Base-by-base conservation (phyloP, 2,888 invertebrate species). In the Chirona hameri region DNA sequence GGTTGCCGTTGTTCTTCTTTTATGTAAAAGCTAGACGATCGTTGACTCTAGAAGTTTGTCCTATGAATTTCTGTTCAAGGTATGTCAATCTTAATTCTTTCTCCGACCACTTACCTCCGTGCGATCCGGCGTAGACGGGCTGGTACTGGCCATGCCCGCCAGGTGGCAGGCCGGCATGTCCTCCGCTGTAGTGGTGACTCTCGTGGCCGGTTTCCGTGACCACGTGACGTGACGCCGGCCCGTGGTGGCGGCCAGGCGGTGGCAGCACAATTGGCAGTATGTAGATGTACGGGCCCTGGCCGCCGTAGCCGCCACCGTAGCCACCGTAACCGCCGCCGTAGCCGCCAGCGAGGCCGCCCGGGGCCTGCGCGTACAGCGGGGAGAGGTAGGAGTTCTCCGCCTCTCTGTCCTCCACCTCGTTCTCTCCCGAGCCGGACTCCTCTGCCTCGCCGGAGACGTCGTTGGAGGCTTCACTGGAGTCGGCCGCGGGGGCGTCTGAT, bases 211-310 rank as follows among this genome's bases (percentile, higher is more conserved):
- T 76, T 46, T 76, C 76, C 1, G 46, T 76, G 10, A 76, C 76
- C 39, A 76, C 76, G 46, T 76, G 76, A 1, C 76, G 39, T 24
- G 24, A 24, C 4, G 24, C 24, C 9, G 39, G 76, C 5, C 39
- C 27, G 39, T 24, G 10, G 14, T 39, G 76, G 24, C 21, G 24
- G 24, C 39, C 76, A 14, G 72, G 72, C 39, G 69, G 69, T 15
- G 76, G 76, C 76, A 76, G 76, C 76, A 76, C 76, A 21, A 76
- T 76, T 24, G 76, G 76, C 76, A 76, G 39, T 39, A 76, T 76
- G 76, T 76, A 76, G 39, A 76, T 76, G 76, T 39, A 76, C 39
- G 76, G 76, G 5, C 76, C 76, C 46, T 46, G 0, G 9, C 76
- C 72, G 72, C 69, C 72, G 27, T 69, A 69, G 69, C 29, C 27